phyloP scores from a whole-genome alignment of 2,113 vertebrate species.

The Callospermophilus lateralis region DNA sequence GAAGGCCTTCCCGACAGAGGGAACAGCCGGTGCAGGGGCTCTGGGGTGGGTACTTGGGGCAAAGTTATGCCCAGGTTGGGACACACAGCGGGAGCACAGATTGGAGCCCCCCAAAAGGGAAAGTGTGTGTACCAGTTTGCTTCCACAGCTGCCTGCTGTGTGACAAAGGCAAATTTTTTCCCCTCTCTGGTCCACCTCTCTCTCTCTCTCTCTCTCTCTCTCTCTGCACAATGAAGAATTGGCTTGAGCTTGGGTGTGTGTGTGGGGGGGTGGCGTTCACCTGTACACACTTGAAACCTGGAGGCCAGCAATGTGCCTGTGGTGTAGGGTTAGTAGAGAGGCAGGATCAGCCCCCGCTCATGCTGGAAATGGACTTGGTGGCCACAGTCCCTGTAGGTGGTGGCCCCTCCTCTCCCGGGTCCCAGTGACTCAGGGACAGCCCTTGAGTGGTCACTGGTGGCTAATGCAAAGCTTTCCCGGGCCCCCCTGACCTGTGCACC shows the following conservation, averaged over 20 bases:
- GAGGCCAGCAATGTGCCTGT: neutral
- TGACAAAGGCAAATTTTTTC: neutral
- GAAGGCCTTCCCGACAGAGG: neutral
- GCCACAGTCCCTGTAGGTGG: accelerated
- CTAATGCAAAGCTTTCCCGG: neutral
- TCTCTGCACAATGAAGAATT: neutral
- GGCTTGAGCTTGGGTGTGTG: neutral
- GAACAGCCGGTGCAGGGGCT: neutral
- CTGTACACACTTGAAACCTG: neutral
- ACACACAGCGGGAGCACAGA: neutral
- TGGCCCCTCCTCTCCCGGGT: neutral
- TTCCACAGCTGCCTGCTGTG: neutral
- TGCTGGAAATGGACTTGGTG: neutral
- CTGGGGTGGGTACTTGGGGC: neutral
- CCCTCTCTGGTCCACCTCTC: neutral
- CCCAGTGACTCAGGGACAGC: neutral
- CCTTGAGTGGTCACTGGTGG: neutral
- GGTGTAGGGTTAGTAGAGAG: neutral
- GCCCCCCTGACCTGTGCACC: neutral
- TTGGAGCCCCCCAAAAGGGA: neutral
- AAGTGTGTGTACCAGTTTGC: neutral
- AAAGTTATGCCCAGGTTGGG: neutral
- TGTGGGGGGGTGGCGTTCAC: neutral
- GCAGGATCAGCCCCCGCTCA: neutral
- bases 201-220: neutral